phyloP scores from a whole-genome alignment of 2,113 vertebrate genomes.

The Geococcyx californianus region DNA sequence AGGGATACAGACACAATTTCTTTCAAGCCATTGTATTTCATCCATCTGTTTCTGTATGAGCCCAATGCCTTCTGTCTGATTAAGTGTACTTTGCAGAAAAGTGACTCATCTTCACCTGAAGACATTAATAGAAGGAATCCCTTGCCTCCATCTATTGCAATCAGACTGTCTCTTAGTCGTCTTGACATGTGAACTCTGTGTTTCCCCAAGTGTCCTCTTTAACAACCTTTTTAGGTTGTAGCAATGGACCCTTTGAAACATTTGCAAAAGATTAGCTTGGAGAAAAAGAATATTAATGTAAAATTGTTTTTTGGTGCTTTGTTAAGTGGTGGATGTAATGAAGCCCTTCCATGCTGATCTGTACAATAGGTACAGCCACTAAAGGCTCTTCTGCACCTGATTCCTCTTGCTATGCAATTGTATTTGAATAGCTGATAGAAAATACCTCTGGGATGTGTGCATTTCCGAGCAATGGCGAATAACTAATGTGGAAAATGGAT shows the following conservation, averaged over 20 bases:
- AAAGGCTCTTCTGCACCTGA: neutral
- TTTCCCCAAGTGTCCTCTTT: neutral
- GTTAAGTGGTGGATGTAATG: neutral
- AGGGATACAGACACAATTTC: neutral
- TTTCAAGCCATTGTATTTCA: neutral
- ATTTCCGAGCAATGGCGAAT: neutral
- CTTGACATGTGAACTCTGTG: neutral
- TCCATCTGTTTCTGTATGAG: neutral
- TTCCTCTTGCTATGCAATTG: neutral
- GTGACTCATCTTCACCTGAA: neutral
- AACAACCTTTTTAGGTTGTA: neutral
- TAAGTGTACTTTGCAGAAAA: neutral
- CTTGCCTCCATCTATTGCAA: neutral
- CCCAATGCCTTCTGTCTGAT: neutral
- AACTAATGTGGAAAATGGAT: neutral
- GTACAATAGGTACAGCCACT: neutral
- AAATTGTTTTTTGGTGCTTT: neutral
- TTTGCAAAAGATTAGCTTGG: neutral
- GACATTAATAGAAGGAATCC: neutral
- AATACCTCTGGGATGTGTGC: neutral
- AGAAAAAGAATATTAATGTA: neutral
- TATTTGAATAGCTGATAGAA: neutral
- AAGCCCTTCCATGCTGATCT: neutral
- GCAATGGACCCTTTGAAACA: neutral
- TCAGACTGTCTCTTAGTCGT: neutral